These are phyloP conservation scores for Lethrus apterus DNA, from an alignment of 1,140 invertebrate species.

Conservation along the genomic window DNA sequence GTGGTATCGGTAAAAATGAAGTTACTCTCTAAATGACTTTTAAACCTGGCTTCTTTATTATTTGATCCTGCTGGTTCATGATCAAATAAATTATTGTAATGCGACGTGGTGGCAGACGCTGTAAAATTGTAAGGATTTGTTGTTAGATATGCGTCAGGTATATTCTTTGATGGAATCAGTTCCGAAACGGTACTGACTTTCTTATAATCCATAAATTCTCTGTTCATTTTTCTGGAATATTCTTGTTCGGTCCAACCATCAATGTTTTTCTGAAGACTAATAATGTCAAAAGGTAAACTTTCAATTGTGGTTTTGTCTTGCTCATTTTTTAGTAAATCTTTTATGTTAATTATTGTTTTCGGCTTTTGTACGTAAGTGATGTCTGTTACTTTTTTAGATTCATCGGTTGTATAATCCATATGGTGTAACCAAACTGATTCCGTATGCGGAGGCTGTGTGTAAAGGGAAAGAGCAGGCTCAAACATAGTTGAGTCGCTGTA, in stretches of 20 bases:
- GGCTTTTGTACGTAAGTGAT: constrained; percentile 15
- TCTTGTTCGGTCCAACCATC: constrained; percentile 78
- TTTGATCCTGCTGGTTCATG: constrained; percentile 50
- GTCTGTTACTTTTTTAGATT: constrained; percentile 16
- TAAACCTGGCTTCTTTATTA: constrained; percentile 40
- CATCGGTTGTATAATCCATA: constrained; percentile 15
- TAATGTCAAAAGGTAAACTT: constrained; percentile 56
- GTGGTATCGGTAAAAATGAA: constrained; percentile 26
- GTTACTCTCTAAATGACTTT: constrained; percentile 31
- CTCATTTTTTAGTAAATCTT: constrained; percentile 26
- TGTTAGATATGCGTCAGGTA: constrained; percentile 68
- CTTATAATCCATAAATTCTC: background rate
- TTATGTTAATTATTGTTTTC: constrained; percentile 28
- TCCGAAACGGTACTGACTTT: constrained; percentile 39
- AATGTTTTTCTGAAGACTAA: constrained; percentile 70
- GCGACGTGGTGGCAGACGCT: constrained; percentile 23
- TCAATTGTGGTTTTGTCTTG: constrained; percentile 5
- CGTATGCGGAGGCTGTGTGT: constrained; percentile 27
- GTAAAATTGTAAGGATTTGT: constrained; percentile 42
- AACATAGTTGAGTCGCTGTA: constrained; percentile 3
- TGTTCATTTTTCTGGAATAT: constrained; percentile 44
- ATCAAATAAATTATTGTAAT: constrained; percentile 44
- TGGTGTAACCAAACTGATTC: constrained; percentile 29
- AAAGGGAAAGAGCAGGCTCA: constrained; percentile 22
- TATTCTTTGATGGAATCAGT: constrained; percentile 59